Percentiles rank a stretch among this genome's conserved stretches.
Evolutionary conservation across 1,140 invertebrate genomes (phyloP).

Genomic region (Ridgeia piscesae): DNA sequence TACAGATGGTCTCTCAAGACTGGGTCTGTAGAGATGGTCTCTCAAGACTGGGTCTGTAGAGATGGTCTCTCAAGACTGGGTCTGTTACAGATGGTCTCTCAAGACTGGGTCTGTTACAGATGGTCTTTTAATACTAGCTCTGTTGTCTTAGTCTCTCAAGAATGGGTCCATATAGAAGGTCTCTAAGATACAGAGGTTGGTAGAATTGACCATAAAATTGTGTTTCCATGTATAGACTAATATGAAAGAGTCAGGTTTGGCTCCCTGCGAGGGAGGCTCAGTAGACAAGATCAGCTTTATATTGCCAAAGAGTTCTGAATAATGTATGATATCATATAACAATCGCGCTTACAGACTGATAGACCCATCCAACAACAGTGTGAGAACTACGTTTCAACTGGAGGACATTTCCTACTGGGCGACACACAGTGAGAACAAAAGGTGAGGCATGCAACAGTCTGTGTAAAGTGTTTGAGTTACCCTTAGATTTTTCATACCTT

Average conservation of each 20-base stretch:
- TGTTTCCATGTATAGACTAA: too few relatives aligned
- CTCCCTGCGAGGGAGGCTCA: too few relatives aligned
- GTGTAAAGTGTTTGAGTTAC: not conserved
- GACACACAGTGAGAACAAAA: conserved; percentile 59
- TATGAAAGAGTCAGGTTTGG: too few relatives aligned
- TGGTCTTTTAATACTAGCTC: not conserved
- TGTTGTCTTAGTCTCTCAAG: not conserved
- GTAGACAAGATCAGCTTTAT: not conserved
- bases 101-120: not conserved
- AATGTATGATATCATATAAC: too few relatives aligned
- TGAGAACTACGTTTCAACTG: conserved; percentile 54
- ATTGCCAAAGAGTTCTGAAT: not conserved
- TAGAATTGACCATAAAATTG: too few relatives aligned
- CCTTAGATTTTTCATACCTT: not conserved
- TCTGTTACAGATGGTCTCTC: not conserved
- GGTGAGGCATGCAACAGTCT: conserved; percentile 41
- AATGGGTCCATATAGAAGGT: not conserved
- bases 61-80: not conserved
- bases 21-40: not conserved
- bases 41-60: not conserved
- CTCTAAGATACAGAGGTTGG: not conserved
- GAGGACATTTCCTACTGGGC: conserved; percentile 60
- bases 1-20: not conserved
- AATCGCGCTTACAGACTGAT: conserved; percentile 45
- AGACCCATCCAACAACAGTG: conserved; percentile 54